A percentile compares a stretch with the other conserved stretches of the same genome.
Evolutionary conservation across 2,888 invertebrate species (phyloP).

Genomic region (Caenorhabditis sp.): DNA sequence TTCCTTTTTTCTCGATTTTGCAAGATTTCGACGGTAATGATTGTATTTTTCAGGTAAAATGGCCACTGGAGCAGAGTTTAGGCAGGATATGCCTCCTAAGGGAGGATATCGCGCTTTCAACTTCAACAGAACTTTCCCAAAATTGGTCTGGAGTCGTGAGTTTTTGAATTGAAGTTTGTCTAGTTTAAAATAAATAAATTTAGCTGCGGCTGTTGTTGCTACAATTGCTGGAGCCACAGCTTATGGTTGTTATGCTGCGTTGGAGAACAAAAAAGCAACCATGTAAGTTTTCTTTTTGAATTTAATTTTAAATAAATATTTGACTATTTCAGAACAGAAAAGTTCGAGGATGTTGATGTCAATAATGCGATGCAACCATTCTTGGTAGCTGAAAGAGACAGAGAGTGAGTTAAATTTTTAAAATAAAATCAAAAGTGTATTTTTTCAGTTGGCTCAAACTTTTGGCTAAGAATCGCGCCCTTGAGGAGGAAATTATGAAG

Average conservation of each 20-base stretch:
- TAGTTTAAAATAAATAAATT: not conserved
- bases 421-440: not conserved
- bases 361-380: constrained; percentile 69
- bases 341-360: constrained; percentile 69
- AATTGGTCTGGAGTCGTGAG: constrained; percentile 67
- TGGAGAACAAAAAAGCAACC: constrained; percentile 38
- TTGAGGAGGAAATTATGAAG: constrained; percentile 74
- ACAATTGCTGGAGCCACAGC: constrained; percentile 51
- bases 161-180: constrained; percentile 7
- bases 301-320: not conserved
- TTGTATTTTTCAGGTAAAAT: constrained; percentile 29
- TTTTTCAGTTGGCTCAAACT: constrained; percentile 65
- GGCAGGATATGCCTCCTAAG: constrained; percentile 90
- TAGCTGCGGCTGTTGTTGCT: constrained; percentile 55
- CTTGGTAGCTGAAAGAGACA: constrained; percentile 68
- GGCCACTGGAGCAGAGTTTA: constrained; percentile 41
- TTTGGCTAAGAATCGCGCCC: constrained; percentile 72
- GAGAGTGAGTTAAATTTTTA: constrained; percentile 47
- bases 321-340: constrained; percentile 54
- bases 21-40: not conserved
- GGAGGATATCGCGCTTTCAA: constrained; percentile 86
- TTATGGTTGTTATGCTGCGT: constrained; percentile 51
- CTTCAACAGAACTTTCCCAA: constrained; percentile 71
- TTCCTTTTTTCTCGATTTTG: not conserved
- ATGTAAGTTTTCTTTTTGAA: constrained; percentile 28